Percentiles rank a stretch among this genome's conserved stretches.
phyloP scores from a whole-genome alignment of 2,888 invertebrate species.

The Xestia sexstrigata region DNA sequence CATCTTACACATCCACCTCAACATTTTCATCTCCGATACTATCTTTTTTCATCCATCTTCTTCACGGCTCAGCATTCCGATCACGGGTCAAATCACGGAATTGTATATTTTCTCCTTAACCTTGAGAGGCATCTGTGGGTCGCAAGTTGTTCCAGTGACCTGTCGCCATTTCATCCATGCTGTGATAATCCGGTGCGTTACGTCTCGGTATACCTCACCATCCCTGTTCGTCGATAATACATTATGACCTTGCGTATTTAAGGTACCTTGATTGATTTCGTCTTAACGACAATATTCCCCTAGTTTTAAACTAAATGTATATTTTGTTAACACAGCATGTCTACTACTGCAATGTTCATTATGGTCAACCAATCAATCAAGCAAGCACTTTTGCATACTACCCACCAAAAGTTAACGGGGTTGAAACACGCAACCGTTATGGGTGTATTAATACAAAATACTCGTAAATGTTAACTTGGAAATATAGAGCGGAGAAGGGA shows the following conservation, averaged over 20 bases:
- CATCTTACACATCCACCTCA: no score
- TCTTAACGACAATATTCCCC: neutral
- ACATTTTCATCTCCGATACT: no score
- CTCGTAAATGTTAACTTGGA: conserved; percentile 36
- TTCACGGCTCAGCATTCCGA: no score
- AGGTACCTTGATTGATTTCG: neutral
- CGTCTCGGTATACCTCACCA: no score
- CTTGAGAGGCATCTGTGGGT: no score
- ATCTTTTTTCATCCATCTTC: no score
- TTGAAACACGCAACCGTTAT: conserved; percentile 46
- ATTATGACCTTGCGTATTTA: neutral
- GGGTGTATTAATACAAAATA: conserved; percentile 53
- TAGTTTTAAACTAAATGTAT: neutral
- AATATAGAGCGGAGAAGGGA: conserved; percentile 12
- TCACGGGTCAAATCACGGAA: no score
- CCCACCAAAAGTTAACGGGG: conserved; percentile 32
- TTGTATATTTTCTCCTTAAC: no score
- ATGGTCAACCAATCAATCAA: conserved; percentile 56
- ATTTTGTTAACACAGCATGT: conserved; percentile 10
- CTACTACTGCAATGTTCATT: conserved; percentile 35
- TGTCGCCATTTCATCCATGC: no score
- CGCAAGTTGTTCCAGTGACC: no score
- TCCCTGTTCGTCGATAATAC: no score
- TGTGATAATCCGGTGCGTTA: no score
- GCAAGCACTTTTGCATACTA: conserved; percentile 55